Percentiles rank a stretch among this genome's conserved stretches.
These are phyloP conservation scores for Syngnathoides biaculeatus DNA, from an alignment of 2,113 vertebrate species.

Conservation along the genomic window DNA sequence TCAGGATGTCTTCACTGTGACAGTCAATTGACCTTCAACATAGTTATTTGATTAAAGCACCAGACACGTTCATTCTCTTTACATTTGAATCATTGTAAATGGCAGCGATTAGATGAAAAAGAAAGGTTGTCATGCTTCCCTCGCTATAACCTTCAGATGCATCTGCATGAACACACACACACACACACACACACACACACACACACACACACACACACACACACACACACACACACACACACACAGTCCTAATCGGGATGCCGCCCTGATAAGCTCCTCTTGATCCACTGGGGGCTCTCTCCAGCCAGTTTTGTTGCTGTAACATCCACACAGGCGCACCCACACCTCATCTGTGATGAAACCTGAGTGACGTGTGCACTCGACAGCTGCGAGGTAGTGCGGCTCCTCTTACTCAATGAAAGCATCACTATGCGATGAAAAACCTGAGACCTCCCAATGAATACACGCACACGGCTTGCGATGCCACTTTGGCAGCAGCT, in stretches of 20 bases:
- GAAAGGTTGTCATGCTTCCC: constrained; percentile 15
- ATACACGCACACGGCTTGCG: constrained; percentile 46
- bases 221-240: constrained; percentile 2
- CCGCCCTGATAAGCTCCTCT: constrained; percentile 11
- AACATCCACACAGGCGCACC: constrained; percentile 15
- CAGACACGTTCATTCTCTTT: constrained; percentile 14
- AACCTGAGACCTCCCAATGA: constrained; percentile 56
- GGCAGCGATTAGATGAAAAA: constrained; percentile 22
- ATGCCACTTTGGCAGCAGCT: constrained; percentile 26
- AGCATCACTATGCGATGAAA: constrained; percentile 53
- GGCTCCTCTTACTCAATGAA: constrained; percentile 56
- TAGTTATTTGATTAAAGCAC: constrained; percentile 29
- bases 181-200: background rate
- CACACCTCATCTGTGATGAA: constrained; percentile 41
- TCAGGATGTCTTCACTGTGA: constrained; percentile 8
- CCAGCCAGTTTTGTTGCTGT: constrained; percentile 15
- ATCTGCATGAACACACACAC: constrained; percentile 5
- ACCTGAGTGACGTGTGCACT: constrained; percentile 48
- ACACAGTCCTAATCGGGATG: constrained; percentile 9
- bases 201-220: constrained; percentile 5
- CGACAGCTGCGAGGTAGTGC: constrained; percentile 60
- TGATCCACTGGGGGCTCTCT: constrained; percentile 51
- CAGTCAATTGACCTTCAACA: constrained; percentile 32
- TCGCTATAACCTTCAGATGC: background rate
- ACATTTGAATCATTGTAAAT: constrained; percentile 16